These are phyloP conservation scores for Heliconius hermathena DNA, from an alignment of 1,140 invertebrate genomes.

Conservation along the genomic window DNA sequence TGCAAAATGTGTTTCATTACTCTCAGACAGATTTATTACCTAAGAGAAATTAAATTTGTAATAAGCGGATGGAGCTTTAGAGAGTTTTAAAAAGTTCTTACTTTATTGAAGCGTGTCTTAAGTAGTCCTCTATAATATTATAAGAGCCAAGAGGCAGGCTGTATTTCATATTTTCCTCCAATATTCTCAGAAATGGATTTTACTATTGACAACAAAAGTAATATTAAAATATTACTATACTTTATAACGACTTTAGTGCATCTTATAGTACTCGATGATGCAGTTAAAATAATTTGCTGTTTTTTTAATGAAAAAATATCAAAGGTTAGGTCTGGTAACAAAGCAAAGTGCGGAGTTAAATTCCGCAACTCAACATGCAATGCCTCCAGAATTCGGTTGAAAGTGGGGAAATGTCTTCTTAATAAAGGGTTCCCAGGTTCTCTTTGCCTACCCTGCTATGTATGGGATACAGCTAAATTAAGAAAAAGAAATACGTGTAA, in stretches of 20 bases:
- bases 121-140: neutral
- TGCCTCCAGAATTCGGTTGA: too few relatives aligned
- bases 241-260: neutral
- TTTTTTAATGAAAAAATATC: too few relatives aligned
- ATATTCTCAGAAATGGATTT: neutral
- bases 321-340: too few relatives aligned
- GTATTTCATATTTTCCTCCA: neutral
- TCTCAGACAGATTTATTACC: neutral
- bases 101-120: neutral
- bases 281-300: neutral
- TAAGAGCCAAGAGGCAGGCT: neutral
- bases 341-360: too few relatives aligned
- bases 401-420: too few relatives aligned
- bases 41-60: constrained; percentile 7
- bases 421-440: too few relatives aligned
- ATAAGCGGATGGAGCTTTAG: constrained; percentile 2
- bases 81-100: neutral
- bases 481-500: too few relatives aligned
- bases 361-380: too few relatives aligned
- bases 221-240: neutral
- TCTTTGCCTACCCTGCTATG: too few relatives aligned
- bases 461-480: too few relatives aligned
- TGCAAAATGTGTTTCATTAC: neutral
- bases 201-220: neutral
- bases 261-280: neutral